Evolutionary conservation across 2,888 invertebrate genomes (phyloP).

Genomic region (Pocota personata): DNA sequence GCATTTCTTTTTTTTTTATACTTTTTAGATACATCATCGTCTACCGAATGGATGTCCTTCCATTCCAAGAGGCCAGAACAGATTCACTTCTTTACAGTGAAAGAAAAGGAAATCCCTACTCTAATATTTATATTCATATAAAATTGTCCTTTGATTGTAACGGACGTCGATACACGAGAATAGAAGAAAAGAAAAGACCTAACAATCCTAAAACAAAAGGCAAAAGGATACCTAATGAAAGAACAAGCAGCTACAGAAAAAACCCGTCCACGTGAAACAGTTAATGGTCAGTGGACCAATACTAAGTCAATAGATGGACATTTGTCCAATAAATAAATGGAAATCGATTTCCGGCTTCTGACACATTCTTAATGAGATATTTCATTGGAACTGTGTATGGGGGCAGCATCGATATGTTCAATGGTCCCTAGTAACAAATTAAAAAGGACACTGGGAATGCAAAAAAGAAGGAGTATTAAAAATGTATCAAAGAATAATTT

Average conservation of each 20-base stretch:
- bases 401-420: not conserved
- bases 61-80: not conserved
- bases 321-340: conserved; percentile 43
- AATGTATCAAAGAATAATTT: conserved; percentile 20
- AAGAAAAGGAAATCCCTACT: not conserved
- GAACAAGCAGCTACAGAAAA: not conserved
- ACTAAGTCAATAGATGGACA: conserved; percentile 40
- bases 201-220: not conserved
- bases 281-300: conserved; percentile 25
- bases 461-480: not conserved
- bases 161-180: not conserved
- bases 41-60: not conserved
- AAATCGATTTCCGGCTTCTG: conserved; percentile 56
- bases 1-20: too few relatives aligned
- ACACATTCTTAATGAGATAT: conserved; percentile 55
- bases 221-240: not conserved
- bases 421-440: not conserved
- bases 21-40: not conserved
- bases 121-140: conserved; percentile 25
- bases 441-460: not conserved
- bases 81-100: not conserved
- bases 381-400: not conserved
- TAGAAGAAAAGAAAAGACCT: too few relatives aligned
- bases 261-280: not conserved
- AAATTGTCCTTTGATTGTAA: conserved; percentile 9